Evolutionary conservation across 2,888 invertebrate species (phyloP).

Genomic region (Thalpophila matura): DNA sequence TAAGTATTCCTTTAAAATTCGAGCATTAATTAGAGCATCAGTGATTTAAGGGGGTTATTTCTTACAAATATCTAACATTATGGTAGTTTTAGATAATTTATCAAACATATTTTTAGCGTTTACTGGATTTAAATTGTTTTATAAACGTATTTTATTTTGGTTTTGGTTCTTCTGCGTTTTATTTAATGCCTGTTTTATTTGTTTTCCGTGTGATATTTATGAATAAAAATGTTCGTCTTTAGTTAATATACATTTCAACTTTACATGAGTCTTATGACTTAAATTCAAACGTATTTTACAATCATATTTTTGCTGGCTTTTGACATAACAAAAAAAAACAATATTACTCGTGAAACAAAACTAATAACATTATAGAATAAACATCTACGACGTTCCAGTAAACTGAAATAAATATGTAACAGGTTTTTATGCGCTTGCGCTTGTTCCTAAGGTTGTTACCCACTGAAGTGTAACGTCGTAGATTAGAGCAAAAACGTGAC

Average conservation of each 20-base stretch:
- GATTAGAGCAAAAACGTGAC: slow-evolving; percentile 60
- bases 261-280: too few relatives aligned
- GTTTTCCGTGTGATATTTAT: too few relatives aligned
- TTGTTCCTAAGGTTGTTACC: slow-evolving; percentile 44
- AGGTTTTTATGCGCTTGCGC: slow-evolving; percentile 34
- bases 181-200: background rate
- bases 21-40: slow-evolving; percentile 80
- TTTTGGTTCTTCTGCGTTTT: background rate
- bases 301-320: too few relatives aligned
- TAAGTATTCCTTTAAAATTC: slow-evolving; percentile 83
- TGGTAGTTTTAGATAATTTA: slow-evolving; percentile 51
- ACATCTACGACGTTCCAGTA: slow-evolving; percentile 18
- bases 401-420: slow-evolving; percentile 43
- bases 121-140: slow-evolving; percentile 42
- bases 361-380: slow-evolving; percentile 6
- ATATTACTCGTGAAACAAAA: slow-evolving; percentile 1
- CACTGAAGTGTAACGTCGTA: slow-evolving; percentile 56
- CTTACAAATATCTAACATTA: slow-evolving; percentile 59
- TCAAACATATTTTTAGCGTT: slow-evolving; percentile 44
- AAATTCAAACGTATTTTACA: too few relatives aligned
- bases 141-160: slow-evolving; percentile 3
- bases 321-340: slow-evolving; percentile 1
- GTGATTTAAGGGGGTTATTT: slow-evolving; percentile 77
- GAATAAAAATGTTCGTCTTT: too few relatives aligned
- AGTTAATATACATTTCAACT: too few relatives aligned